Percentiles rank a stretch among this genome's conserved stretches.
These are phyloP conservation scores for Accipiter cooperii DNA, from an alignment of 2,113 vertebrate genomes.

Conservation along the genomic window DNA sequence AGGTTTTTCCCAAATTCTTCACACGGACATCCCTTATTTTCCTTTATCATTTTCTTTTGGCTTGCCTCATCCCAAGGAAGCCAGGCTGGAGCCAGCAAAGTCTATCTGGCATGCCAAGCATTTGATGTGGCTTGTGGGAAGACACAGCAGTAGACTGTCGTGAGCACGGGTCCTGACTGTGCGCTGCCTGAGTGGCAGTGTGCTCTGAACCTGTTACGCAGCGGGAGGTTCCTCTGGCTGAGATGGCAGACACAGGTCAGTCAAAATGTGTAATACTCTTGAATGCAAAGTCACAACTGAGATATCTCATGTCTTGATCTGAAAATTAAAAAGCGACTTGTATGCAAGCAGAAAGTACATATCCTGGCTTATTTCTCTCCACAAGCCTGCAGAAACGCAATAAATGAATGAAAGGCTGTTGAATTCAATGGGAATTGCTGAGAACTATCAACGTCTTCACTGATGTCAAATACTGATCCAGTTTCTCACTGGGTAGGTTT, in stretches of 20 bases:
- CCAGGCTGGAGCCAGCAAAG: not conserved
- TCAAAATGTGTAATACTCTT: not conserved
- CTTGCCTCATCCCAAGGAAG: not conserved
- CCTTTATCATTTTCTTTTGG: not conserved
- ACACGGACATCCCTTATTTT: not conserved
- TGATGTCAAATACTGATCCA: not conserved
- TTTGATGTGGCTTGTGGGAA: not conserved
- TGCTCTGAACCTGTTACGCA: fast-evolving
- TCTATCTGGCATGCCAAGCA: not conserved
- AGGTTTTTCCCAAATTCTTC: not conserved
- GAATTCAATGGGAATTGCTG: not conserved
- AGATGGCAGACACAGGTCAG: not conserved
- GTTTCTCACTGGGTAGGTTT: not conserved
- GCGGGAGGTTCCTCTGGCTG: not conserved
- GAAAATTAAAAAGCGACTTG: not conserved
- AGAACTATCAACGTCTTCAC: not conserved
- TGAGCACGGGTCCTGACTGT: not conserved
- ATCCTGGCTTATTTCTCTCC: not conserved
- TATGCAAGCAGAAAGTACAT: not conserved
- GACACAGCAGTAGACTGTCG: not conserved
- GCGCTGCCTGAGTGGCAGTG: fast-evolving
- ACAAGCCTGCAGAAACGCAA: not conserved
- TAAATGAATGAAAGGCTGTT: not conserved
- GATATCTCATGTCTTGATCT: not conserved
- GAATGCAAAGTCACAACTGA: not conserved